Percentiles rank a stretch among this genome's conserved stretches.
Conservation (phyloP, 2,888 invertebrate species). For the Yponomeuta cagnagella region DNA sequence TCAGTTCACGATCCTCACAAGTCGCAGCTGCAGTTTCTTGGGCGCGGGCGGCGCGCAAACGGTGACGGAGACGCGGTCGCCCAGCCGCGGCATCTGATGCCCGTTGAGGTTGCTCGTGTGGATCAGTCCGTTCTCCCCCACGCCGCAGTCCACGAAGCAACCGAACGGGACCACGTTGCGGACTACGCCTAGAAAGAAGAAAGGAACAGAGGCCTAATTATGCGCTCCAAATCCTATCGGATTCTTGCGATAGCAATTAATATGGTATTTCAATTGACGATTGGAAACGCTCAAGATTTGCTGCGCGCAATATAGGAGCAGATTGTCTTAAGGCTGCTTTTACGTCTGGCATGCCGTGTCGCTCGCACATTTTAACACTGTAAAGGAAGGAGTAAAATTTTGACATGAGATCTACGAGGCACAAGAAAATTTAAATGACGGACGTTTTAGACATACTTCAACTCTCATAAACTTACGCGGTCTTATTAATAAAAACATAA, state of each 20-base stretch:
- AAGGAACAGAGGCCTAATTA: too few species aligned
- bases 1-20: not conserved
- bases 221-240: too few species aligned
- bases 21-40: slow-evolving; percentile 74
- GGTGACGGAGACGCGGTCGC: slow-evolving; percentile 81
- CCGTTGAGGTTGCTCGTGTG: slow-evolving; percentile 78
- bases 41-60: slow-evolving; percentile 76
- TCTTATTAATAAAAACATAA: too few species aligned
- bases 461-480: too few species aligned
- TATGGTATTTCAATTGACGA: too few species aligned
- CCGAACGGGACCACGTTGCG: slow-evolving; percentile 93
- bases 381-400: too few species aligned
- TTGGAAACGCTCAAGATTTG: not conserved
- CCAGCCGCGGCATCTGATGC: slow-evolving; percentile 73
- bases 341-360: too few species aligned
- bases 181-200: slow-evolving; percentile 79
- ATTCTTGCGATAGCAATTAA: too few species aligned
- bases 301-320: not conserved
- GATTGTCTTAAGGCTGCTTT: too few species aligned
- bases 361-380: not conserved
- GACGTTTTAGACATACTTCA: too few species aligned
- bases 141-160: slow-evolving; percentile 91
- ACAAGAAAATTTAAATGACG: too few species aligned
- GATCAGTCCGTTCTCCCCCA: slow-evolving; percentile 82
- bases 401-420: too few species aligned